Evolutionary conservation across 1,140 invertebrate genomes (phyloP).

Genomic region (Drosophila asahinai): DNA sequence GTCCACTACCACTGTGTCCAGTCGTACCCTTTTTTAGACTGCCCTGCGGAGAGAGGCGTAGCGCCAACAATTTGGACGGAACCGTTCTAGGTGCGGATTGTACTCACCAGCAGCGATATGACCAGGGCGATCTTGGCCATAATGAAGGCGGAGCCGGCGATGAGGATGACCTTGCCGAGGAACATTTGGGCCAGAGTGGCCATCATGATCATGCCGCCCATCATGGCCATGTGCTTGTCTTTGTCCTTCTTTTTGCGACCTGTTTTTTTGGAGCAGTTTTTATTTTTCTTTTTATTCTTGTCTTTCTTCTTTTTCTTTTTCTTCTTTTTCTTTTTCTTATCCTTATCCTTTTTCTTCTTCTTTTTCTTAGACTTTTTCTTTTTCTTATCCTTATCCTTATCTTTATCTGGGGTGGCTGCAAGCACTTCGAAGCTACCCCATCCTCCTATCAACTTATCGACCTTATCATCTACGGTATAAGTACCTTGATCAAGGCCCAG

Average conservation of each 20-base stretch:
- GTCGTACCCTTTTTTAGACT: constrained; percentile 88
- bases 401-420: constrained; percentile 40
- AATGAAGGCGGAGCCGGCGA: constrained; percentile 89
- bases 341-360: constrained; percentile 8
- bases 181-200: constrained; percentile 89
- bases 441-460: constrained; percentile 64
- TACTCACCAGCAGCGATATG: constrained; percentile 87
- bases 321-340: constrained; percentile 54
- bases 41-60: constrained; percentile 84
- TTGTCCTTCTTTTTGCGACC: constrained; percentile 85
- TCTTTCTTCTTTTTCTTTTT: constrained; percentile 54
- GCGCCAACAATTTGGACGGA: constrained; percentile 59
- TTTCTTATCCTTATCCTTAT: constrained; percentile 45
- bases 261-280: constrained; percentile 78
- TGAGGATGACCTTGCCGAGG: constrained; percentile 89
- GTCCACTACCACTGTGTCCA: constrained; percentile 85
- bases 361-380: constrained; percentile 28
- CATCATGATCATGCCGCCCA: constrained; percentile 88
- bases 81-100: constrained; percentile 4
- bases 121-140: constrained; percentile 89
- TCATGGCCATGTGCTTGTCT: constrained; percentile 86
- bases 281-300: constrained; percentile 68
- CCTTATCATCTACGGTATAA: constrained; percentile 81
- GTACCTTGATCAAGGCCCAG: constrained; percentile 77
- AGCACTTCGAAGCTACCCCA: constrained; percentile 67